Percentiles rank a stretch among this genome's conserved stretches.
These are phyloP conservation scores for Norana najaformis DNA, from an alignment of 2,888 invertebrate genomes.

Conservation along the genomic window DNA sequence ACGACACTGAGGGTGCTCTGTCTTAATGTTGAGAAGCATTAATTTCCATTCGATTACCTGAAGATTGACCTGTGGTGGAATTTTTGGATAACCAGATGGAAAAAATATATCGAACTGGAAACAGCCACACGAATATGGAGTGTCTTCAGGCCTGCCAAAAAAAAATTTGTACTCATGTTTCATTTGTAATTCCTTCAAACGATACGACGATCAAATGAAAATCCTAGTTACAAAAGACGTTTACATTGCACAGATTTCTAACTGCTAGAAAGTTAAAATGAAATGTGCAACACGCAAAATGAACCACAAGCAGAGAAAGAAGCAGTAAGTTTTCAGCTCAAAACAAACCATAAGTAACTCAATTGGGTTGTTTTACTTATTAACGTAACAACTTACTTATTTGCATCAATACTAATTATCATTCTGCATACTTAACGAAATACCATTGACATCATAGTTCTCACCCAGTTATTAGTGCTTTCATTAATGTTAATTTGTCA, in stretches of 20 bases:
- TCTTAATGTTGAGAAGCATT: neutral
- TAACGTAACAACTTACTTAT: neutral
- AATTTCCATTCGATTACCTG: constrained; percentile 68
- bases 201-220: neutral
- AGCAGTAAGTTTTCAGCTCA: too few species aligned
- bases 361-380: too few species aligned
- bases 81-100: constrained; percentile 73
- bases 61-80: constrained; percentile 86
- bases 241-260: too few species aligned
- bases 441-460: neutral
- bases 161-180: neutral
- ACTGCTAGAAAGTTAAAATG: too few species aligned
- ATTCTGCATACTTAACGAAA: too few species aligned
- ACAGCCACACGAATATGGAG: constrained; percentile 88
- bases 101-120: constrained; percentile 87
- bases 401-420: neutral
- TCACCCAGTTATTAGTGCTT: constrained; percentile 48
- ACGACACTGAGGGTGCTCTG: neutral
- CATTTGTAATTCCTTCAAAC: neutral
- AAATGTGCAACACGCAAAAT: too few species aligned
- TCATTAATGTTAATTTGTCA: constrained; percentile 45
- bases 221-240: neutral
- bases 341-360: too few species aligned
- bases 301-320: too few species aligned
- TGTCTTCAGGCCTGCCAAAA: constrained; percentile 75